A percentile compares a stretch with the other conserved stretches of the same genome.
These are phyloP conservation scores for Thaumetopoea pityocampa DNA, from an alignment of 1,140 invertebrate genomes.

Conservation along the genomic window DNA sequence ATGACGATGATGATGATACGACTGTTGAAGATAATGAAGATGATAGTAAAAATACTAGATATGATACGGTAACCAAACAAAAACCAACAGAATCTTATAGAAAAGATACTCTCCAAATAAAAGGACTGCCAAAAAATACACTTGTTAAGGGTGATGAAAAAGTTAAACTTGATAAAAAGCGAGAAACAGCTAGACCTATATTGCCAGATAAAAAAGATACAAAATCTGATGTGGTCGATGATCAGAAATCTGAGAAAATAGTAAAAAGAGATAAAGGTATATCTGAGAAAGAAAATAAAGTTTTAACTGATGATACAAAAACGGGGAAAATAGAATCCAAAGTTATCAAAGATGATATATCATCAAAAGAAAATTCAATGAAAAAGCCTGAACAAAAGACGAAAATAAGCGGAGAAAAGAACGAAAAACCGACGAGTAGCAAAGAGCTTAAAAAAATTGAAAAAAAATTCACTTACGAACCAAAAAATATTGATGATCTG, in stretches of 20 bases:
- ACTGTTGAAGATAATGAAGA: conserved; percentile 12
- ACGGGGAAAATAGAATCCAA: conserved; percentile 9
- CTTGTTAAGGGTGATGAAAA: conserved; percentile 8
- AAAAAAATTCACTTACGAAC: conserved; percentile 2
- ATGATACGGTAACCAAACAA: not conserved
- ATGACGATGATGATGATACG: conserved; percentile 21
- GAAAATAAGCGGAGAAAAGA: conserved; percentile 19
- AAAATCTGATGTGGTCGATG: conserved; percentile 6
- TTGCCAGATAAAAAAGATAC: conserved; percentile 2
- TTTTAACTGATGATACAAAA: conserved; percentile 1
- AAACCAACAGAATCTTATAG: conserved; percentile 1
- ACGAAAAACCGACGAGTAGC: conserved; percentile 8
- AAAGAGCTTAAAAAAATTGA: conserved; percentile 11
- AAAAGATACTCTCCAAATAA: too few species aligned
- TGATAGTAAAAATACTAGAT: not conserved
- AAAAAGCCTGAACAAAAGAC: conserved; percentile 16
- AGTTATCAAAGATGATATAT: conserved; percentile 8
- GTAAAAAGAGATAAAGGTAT: not conserved
- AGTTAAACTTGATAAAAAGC: not conserved
- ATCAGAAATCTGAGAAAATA: conserved; percentile 1
- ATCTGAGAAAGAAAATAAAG: not conserved
- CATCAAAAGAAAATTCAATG: conserved; percentile 18
- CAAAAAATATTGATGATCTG: too few species aligned
- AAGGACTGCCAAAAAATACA: too few species aligned
- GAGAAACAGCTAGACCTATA: conserved; percentile 1